phyloP scores from a whole-genome alignment of 2,113 vertebrate genomes.

The Tetrax tetrax region DNA sequence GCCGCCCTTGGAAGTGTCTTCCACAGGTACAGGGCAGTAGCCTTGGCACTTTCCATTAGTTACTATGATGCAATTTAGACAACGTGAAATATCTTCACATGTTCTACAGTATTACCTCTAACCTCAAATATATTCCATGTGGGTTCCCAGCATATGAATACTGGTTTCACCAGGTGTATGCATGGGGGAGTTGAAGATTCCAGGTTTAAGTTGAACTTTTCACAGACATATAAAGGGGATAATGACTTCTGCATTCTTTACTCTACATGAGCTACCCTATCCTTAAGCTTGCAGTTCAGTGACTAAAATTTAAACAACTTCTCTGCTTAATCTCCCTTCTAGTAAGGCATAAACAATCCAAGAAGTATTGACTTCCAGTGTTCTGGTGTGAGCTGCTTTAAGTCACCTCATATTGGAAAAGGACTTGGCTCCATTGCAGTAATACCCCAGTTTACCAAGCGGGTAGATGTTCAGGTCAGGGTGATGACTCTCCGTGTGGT shows the following conservation, averaged over 20 bases:
- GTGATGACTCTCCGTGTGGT: slow-evolving; percentile 43
- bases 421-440: neutral
- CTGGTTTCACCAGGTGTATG: neutral
- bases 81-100: neutral
- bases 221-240: neutral
- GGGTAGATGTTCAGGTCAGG: slow-evolving; percentile 35
- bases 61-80: neutral
- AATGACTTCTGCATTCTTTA: neutral
- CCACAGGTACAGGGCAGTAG: neutral
- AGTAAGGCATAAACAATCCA: neutral
- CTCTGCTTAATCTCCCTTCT: neutral
- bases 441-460: neutral
- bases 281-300: neutral
- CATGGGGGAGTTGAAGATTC: neutral
- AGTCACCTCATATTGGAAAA: neutral
- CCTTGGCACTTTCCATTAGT: neutral
- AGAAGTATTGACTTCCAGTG: neutral
- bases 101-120: neutral
- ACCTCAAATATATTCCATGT: neutral
- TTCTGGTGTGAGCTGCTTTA: neutral
- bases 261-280: neutral
- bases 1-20: neutral
- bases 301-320: neutral
- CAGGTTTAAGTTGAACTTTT: neutral
- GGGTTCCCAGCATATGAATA: neutral